Conservation (phyloP, 2,113 vertebrate genomes). For the Smithornis capensis region DNA sequence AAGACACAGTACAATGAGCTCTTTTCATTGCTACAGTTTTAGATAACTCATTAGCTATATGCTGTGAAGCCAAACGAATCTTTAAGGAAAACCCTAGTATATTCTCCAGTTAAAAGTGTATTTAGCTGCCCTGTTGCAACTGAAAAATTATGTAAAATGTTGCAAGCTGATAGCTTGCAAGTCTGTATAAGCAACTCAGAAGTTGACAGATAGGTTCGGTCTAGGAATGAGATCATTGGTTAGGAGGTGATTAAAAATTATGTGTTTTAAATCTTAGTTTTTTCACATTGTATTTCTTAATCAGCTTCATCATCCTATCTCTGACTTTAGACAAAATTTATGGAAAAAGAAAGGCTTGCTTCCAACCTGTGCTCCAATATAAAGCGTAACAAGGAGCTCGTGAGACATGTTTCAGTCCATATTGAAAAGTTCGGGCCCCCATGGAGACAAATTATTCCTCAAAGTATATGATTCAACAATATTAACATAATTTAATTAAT, state of each 20-base stretch:
- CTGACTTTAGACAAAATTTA: background rate
- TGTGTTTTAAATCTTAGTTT: background rate
- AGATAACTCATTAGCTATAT: slow-evolving; percentile 32
- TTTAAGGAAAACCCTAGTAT: background rate
- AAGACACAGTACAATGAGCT: background rate
- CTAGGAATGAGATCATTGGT: background rate
- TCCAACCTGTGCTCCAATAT: background rate
- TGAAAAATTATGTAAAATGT: background rate
- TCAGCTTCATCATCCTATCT: background rate
- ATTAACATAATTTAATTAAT: background rate
- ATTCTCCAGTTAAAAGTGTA: background rate
- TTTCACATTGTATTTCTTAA: background rate
- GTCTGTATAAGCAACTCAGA: background rate
- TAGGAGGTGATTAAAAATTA: background rate
- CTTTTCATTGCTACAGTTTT: slow-evolving; percentile 4
- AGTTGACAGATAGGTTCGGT: background rate
- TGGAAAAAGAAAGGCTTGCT: background rate
- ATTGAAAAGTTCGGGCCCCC: background rate
- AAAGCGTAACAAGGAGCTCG: background rate
- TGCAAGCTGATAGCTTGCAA: background rate
- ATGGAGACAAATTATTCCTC: background rate
- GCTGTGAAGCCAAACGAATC: background rate
- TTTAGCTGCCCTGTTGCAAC: background rate
- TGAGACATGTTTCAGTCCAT: background rate
- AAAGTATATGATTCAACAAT: background rate